Percentiles rank a stretch among this genome's conserved stretches.
Evolutionary conservation across 2,888 invertebrate genomes (phyloP).

Genomic region (Brachypalpus laphriformis): DNA sequence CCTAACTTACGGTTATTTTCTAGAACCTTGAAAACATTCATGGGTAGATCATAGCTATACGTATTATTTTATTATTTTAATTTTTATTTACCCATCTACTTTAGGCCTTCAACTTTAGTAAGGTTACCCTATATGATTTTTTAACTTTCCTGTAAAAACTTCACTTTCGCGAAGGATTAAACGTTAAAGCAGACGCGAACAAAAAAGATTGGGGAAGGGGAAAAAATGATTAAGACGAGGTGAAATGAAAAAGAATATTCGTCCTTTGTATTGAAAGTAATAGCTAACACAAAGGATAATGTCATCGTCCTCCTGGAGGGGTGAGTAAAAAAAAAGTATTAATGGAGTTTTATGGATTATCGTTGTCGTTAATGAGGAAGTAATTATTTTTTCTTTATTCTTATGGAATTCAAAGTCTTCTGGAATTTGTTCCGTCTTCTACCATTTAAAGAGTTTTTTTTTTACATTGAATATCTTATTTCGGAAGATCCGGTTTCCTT

Average conservation of each 20-base stretch:
- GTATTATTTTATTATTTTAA: too few relatives aligned
- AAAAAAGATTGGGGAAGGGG: neutral
- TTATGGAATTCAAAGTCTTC: neutral
- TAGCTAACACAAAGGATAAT: neutral
- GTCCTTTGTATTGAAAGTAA: neutral
- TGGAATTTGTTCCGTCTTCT: neutral
- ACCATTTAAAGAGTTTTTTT: neutral
- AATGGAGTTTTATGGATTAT: conserved; percentile 27
- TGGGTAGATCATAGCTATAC: too few relatives aligned
- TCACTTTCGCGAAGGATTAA: conserved; percentile 7
- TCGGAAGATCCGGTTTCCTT: too few relatives aligned
- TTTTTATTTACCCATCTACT: too few relatives aligned
- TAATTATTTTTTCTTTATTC: neutral
- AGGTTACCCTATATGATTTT: neutral
- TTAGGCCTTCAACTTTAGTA: too few relatives aligned
- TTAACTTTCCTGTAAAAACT: too few relatives aligned
- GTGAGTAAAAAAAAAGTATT: neutral
- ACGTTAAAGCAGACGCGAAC: neutral
- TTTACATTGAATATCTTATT: too few relatives aligned
- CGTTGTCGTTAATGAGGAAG: neutral
- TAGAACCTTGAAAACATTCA: too few relatives aligned
- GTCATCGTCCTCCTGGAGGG: neutral
- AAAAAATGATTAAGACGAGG: neutral
- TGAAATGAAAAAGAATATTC: neutral
- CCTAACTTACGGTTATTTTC: too few relatives aligned